Base-by-base conservation (phyloP, 92 coral and sea anemone species). In the Desmophyllum pertusum region DNA sequence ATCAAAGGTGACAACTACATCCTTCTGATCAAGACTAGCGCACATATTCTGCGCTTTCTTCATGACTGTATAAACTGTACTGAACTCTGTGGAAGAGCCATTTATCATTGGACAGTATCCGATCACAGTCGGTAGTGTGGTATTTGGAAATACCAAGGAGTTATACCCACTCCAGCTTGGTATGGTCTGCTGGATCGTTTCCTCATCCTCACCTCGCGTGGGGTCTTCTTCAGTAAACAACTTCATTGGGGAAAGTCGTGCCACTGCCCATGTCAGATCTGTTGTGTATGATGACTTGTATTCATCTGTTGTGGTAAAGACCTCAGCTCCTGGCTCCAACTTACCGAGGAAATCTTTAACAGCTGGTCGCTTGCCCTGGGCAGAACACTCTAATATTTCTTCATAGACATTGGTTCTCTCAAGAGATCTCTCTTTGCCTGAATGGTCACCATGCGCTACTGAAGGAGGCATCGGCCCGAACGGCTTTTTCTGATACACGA, bases 21-120 rank as follows among this genome's bases (percentile, higher is more conserved):
- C 83, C 65, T 23, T 21, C 76, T 91, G 89, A 48, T 75, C 87
- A 14, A 91, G 51, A 35, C 19, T 68, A n/a, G 42, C 51, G 27
- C 71, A 59, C 3, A 91, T 65, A 68, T 77, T 70, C 72, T 87
- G 76, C 25, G 77, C 90, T 65, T 89, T 84, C 40, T 86, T 92
- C 90, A 89, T 51, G 23, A 89, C 88, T 14, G 90, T 89, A 87
- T 85, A 92, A 36, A 89, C n/a, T n/a, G n/a, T n/a, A n/a, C n/a
- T n/a, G n/a, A n/a, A n/a, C n/a, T n/a, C n/a, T n/a, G n/a, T n/a
- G n/a, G n/a, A n/a, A n/a, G n/a, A n/a, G n/a, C n/a, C n/a, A n/a
- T n/a, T n/a, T n/a, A 89, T 86, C 90, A 92, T 80, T 37, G 93
- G 95, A 35, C 91, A 89, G 85, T 86, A 89, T 43, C 93, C 95